Conservation (phyloP, 2,113 vertebrate genomes). For the Benitochromis conjunctus region DNA sequence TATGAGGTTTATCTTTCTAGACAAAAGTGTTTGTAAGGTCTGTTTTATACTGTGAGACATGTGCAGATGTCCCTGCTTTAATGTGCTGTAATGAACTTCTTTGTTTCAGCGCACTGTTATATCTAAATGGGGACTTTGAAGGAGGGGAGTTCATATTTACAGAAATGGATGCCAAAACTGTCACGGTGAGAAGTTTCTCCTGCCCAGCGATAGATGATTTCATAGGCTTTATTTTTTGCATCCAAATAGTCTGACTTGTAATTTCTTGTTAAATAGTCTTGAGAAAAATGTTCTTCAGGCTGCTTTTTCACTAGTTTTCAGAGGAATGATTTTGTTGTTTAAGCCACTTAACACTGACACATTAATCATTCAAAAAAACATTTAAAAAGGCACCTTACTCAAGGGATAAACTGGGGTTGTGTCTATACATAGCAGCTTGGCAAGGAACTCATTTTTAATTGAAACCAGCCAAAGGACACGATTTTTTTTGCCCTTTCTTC, state of each 20-base stretch:
- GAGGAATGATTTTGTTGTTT: neutral
- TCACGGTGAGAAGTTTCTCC: conserved; percentile 80
- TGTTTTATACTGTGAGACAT: neutral
- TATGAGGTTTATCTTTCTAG: neutral
- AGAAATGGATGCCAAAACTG: conserved; percentile 94
- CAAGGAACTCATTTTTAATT: neutral
- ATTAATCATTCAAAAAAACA: neutral
- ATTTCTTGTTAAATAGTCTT: neutral
- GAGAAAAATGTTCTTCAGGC: neutral
- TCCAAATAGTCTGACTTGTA: neutral
- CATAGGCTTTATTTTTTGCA: neutral
- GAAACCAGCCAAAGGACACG: neutral
- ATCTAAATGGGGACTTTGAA: conserved; percentile 94
- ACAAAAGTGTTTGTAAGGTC: neutral
- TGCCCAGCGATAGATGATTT: neutral
- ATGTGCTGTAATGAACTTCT: neutral
- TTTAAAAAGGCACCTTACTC: neutral
- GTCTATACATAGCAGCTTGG: neutral
- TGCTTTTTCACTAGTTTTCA: neutral
- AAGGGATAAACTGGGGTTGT: too few relatives aligned
- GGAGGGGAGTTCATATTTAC: conserved; percentile 98
- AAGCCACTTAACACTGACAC: neutral
- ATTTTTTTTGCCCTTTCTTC: neutral
- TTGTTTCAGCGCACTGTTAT: conserved; percentile 84
- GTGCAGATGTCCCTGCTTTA: neutral